Evolutionary conservation across 2,888 invertebrate species (phyloP), one percentile per base, ranked within the genome.

Genomic region (Epinotia brunnichana): DNA sequence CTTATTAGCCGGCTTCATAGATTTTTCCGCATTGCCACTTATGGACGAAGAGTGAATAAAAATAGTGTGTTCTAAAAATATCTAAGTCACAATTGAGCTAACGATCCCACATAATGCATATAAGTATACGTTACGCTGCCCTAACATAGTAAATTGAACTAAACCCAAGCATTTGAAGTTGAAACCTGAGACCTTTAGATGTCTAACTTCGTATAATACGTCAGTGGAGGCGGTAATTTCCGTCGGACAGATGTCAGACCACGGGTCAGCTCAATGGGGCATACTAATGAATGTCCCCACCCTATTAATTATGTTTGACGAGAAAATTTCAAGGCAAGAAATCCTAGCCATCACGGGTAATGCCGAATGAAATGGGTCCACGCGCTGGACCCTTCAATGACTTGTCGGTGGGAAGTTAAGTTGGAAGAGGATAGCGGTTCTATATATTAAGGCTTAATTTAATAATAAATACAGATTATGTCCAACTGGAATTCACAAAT

Each of bases 261-360:
- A 77, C 76, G 84, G 86, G 85, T 85, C 85, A 85, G 82, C 77
- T 77, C 87, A 85, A 86, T 86, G 84, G 80, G 82, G 89, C 88
- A 87, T 90, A 90, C 90, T 90, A 90, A 91, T 90, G 83, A 83
- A 79, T 78, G 85, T 84, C 80, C 83, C 83, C 77, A 81, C 81
- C 87, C 89, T 89, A 90, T 90, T 91, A 90, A 91, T 91, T 90
- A 88, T 89, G 88, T 86, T 87, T 85, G 84, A 86, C 85, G 88
- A 89, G 91, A 90, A 91, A 91, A 90, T 92, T 91, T 91, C 87
- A 88, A 90, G 89, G 85, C 90, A 90, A 90, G 91, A 90, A 91
- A 91, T 90, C 91, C 90, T 83, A 76, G 88, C 87, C 82, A 90
- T 91, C 89, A 88, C 78, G 81, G 80, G 83, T 92, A 93, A 92